These are phyloP conservation scores for Mythimna ferrago DNA, from an alignment of 2,888 invertebrate genomes.

Conservation along the genomic window DNA sequence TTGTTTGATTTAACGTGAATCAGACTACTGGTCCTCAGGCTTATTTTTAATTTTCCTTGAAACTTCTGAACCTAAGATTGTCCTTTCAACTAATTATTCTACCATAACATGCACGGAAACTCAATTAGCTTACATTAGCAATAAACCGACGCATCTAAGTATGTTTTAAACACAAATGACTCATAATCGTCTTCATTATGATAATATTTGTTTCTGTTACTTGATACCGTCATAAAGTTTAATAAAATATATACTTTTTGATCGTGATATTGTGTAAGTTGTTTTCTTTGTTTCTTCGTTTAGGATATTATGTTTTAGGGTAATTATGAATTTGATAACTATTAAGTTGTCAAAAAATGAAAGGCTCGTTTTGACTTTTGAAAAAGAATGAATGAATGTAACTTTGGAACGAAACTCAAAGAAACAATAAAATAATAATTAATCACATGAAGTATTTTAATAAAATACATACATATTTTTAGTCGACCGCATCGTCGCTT, in stretches of 20 bases:
- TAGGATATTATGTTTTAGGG: neutral
- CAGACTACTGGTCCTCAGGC: no score
- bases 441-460: no score
- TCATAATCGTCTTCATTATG: constrained; percentile 37
- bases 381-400: no score
- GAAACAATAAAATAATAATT: no score
- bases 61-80: constrained; percentile 25
- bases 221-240: constrained; percentile 45
- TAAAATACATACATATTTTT: no score
- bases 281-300: constrained; percentile 4
- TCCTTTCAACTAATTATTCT: constrained; percentile 28
- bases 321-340: neutral
- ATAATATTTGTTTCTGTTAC: constrained; percentile 41
- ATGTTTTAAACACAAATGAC: constrained; percentile 50
- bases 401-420: no score
- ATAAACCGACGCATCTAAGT: constrained; percentile 42
- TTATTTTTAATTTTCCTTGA: neutral
- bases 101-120: constrained; percentile 52
- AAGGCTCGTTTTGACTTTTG: no score
- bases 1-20: no score
- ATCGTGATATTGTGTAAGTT: neutral
- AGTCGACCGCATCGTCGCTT: no score
- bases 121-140: constrained; percentile 50
- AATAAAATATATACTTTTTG: constrained; percentile 26
- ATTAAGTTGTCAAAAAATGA: no score